Evolutionary conservation across 2,113 vertebrate species (phyloP), one percentile per base, ranked within the genome.

Genomic region (Montifringilla adamsi): DNA sequence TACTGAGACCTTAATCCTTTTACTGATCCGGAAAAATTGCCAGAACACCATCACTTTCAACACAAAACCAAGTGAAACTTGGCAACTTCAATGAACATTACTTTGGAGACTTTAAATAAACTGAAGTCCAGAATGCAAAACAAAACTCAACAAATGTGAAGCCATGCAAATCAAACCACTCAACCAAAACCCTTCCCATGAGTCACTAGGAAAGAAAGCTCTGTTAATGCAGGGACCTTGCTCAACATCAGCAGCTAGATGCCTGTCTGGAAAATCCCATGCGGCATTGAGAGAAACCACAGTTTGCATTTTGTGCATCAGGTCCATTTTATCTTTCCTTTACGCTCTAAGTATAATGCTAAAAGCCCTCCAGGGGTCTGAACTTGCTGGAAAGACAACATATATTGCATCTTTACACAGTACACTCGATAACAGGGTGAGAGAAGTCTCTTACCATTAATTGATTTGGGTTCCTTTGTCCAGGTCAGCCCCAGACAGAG

Each of bases 1-100:
- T 78, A 63, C 55, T 74, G 79, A 96, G 68, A 90, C 85, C 50
- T 92, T 90, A 96, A 96, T 92, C 85, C 94, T 95, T 81, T 72
- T 39, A 63, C 68, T 95, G 88, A 83, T 69, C 56, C 0, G 1
- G 68, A 96, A 94, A 82, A 95, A 93, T 60, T 90, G 75, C 76
- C 82, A 93, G 85, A 92, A 95, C 80, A 64, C 85, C 17, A 5
- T 81, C 73, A 72, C 76, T 93, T 96, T 78, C 37, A 81, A 75
- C 39, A 78, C 17, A 94, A 96, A 95, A 83, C 31, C 22, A 58
- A 90, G 23, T 53, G 88, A 94, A 93, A 92, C 68, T 88, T 96
- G 88, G 88, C 92, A 94, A 74, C 52, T 67, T 69, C 35, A 84
- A 21, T 74, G 68, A 84, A 56, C 6, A 6, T 90, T 47, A 80